These are phyloP conservation scores for Napeogenes sylphis DNA, from an alignment of 2,888 invertebrate species.

Conservation along the genomic window DNA sequence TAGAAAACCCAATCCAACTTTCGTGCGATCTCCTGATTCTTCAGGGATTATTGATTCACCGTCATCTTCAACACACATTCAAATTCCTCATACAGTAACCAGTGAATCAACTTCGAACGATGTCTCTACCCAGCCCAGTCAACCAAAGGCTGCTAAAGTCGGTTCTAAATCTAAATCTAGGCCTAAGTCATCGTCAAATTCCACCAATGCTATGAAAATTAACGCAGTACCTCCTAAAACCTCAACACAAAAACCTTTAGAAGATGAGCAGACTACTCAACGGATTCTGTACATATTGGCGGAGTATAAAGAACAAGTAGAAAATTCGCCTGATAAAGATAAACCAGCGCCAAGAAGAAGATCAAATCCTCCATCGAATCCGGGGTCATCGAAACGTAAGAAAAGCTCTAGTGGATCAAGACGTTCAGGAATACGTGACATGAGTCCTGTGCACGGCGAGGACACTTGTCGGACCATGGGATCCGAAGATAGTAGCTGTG, in stretches of 20 bases:
- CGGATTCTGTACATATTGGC: slow-evolving; percentile 87
- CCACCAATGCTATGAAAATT: slow-evolving; percentile 79
- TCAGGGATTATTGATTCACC: slow-evolving; percentile 59
- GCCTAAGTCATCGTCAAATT: slow-evolving; percentile 74
- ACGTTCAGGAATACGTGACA: slow-evolving; percentile 72
- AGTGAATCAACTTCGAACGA: slow-evolving; percentile 50
- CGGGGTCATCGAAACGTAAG: slow-evolving; percentile 83
- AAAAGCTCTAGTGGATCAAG: slow-evolving; percentile 81
- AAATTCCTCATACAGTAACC: slow-evolving; percentile 53
- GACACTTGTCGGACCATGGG: slow-evolving; percentile 84
- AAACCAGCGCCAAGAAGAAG: slow-evolving; percentile 88
- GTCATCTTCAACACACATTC: slow-evolving; percentile 54
- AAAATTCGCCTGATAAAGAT: slow-evolving; percentile 89
- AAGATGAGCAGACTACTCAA: slow-evolving; percentile 89
- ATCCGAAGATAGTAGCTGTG: slow-evolving; percentile 87
- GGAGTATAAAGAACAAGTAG: slow-evolving; percentile 87
- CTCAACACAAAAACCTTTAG: slow-evolving; percentile 83
- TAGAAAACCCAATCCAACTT: slow-evolving; percentile 59
- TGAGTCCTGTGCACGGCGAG: slow-evolving; percentile 80
- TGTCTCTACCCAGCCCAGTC: slow-evolving; percentile 35
- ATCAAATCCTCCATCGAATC: slow-evolving; percentile 84
- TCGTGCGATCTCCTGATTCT: slow-evolving; percentile 65
- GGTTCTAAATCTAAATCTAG: slow-evolving; percentile 71
- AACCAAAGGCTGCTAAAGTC: slow-evolving; percentile 52
- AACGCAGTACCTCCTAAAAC: slow-evolving; percentile 79